These are phyloP conservation scores for Zophobas morio DNA, from an alignment of 1,140 invertebrate genomes.

Conservation along the genomic window DNA sequence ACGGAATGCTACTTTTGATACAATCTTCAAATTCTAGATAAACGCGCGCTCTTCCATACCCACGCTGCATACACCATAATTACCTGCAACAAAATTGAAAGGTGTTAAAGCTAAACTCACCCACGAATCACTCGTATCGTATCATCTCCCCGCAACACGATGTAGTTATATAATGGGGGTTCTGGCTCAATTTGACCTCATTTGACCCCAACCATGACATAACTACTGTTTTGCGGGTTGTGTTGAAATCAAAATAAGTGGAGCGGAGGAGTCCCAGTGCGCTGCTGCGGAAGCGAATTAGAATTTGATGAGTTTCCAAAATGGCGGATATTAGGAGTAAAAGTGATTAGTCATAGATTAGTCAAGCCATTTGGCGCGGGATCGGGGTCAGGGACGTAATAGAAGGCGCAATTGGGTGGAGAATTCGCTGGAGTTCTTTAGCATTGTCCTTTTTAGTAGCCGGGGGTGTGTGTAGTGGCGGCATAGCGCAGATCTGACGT, in stretches of 20 bases:
- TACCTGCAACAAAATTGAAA: constrained; percentile 15
- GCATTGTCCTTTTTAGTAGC: constrained; percentile 33
- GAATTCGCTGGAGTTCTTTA: constrained; percentile 22
- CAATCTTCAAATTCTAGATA: constrained; percentile 9
- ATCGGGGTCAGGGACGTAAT: constrained; percentile 25
- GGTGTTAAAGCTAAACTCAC: neutral
- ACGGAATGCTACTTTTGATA: constrained; percentile 14
- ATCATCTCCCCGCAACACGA: too few species aligned
- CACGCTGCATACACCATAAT: neutral
- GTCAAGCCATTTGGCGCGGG: constrained; percentile 4
- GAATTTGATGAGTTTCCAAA: too few species aligned
- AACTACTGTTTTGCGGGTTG: too few species aligned
- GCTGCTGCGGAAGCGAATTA: too few species aligned
- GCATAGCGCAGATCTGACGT: constrained; percentile 35
- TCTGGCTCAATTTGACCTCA: too few species aligned
- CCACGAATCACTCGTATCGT: too few species aligned
- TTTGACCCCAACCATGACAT: too few species aligned
- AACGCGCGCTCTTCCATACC: constrained; percentile 8
- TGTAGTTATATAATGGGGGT: too few species aligned
- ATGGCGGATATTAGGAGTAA: constrained; percentile 10
- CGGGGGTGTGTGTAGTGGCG: constrained; percentile 13
- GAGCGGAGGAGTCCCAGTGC: too few species aligned
- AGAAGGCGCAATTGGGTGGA: constrained; percentile 33
- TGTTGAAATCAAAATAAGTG: too few species aligned
- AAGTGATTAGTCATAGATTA: constrained; percentile 25